Base-by-base conservation (phyloP, 2,888 invertebrate species). In the Deilephila porcellus region DNA sequence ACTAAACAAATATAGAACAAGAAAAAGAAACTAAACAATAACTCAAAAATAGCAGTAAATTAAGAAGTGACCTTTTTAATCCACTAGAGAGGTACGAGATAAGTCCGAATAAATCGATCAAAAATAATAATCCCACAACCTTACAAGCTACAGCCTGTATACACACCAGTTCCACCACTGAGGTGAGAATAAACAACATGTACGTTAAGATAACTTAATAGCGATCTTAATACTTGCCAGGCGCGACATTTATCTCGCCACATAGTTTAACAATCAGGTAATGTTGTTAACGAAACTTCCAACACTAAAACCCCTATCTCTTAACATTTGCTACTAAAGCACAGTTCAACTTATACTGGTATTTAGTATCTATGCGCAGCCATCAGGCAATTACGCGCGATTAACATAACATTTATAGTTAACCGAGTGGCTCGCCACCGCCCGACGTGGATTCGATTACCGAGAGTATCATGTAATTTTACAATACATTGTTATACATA, bases 371-470 rank as follows among this genome's bases (percentile, higher is more conserved):
- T 25, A 67, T 67, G 45, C 67, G 17, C 25, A 14, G 52, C 20
- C 74, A 81, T 81, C 81, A 77, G 60, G 77, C 79, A 77, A 78
- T 81, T 80, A 79, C 76, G 71, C 76, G 73, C 73, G 79, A 67
- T 79, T 78, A 80, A 76, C 76, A 79, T 79, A 79, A 67, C 80
- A 81, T 81, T 79, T 79, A 74, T 75, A 76, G 76, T 71, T 76
- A 67, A 52, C 67, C 25, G 56, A 67, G 45, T 4, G 8, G 45
- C 45, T 45, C 25, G 52, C 67, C 45, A 17, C 29, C 25, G 52
- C 25, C 14, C 25, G 25, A 25, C 45, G 19, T 37, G n/a, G 62
- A 19, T 56, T 56, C 56, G 45, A 14, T 45, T 45, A 45, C 14
- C 11, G 45, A 14, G 45, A 45, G 14, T 45, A 45, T 11, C 45